Evolutionary conservation across 2,888 invertebrate genomes (phyloP), one percentile per base, ranked within the genome.

Genomic region (Caenorhabditis sinica): DNA sequence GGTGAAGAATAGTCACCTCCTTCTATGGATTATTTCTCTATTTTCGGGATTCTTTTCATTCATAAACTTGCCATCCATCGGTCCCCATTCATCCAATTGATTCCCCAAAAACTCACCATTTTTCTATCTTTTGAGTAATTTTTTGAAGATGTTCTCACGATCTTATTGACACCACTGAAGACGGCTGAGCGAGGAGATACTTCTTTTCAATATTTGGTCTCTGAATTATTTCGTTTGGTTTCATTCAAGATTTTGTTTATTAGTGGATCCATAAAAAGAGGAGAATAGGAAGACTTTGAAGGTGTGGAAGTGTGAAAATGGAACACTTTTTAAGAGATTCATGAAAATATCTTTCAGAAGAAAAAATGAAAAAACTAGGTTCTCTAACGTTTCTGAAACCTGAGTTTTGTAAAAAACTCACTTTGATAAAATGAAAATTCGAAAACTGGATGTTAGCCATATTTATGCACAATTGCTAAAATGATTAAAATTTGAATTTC

Each of bases 161-260:
- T 63, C 28, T n/a, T 49, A 49, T 49, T 49, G 49, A 49, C 49
- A 49, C 15, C 49, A n/a, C 40, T 40, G 20, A 20, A n/a, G 49
- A 49, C 49, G 15, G 2, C 15, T 11, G 15, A 28, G 25, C 53
- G 11, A n/a, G 11, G 8, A 25, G 9, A 36, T 61, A 40, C 23
- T 61, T 40, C 61, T 33, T 30, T n/a, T 33, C 28, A 58, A 33
- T 33, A 40, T 23, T 33, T 43, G 71, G n/a, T 71, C 45, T 71
- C 71, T 71, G 71, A 71, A 71, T 36, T n/a, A 30, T 69, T 51
- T 51, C 51, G 68, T 45, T 53, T 51, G 69, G 69, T 69, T 69
- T 69, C 69, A 66, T 28, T 68, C 53, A 2, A 45, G 17, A 36
- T 63, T 40, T 13, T 63, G 45, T 49, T 49, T 20, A 49, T 49